phyloP scores from a whole-genome alignment of 2,888 invertebrate species.

The Odontomyia ornata region DNA sequence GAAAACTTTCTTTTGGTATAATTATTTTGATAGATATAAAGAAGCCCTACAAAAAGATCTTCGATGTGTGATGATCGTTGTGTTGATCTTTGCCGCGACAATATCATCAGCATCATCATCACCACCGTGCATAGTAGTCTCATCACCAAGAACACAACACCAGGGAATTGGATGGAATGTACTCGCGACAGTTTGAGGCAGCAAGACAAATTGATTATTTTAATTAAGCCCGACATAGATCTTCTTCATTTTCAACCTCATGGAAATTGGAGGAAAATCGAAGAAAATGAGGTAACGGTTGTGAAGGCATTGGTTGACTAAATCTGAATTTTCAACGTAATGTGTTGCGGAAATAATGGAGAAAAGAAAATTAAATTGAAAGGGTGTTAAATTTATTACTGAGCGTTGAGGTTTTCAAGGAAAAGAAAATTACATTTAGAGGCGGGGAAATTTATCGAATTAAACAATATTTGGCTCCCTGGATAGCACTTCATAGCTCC shows the following conservation, averaged over 20 bases:
- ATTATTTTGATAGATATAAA: no score
- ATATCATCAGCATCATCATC: neutral
- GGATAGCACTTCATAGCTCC: no score
- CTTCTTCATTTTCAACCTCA: conserved; percentile 34
- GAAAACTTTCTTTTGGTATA: neutral
- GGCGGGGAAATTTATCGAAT: no score
- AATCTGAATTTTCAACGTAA: no score
- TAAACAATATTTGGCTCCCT: no score
- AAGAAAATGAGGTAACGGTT: neutral
- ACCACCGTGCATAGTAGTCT: neutral
- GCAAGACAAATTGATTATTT: conserved; percentile 48
- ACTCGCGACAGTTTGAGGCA: neutral
- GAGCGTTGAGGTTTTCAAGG: no score
- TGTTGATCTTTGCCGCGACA: conserved; percentile 12
- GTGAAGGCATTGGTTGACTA: no score
- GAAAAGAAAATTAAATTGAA: no score
- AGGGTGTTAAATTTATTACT: no score
- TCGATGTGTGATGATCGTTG: neutral
- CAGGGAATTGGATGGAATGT: conserved; percentile 33
- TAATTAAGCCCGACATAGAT: conserved; percentile 49
- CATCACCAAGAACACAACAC: neutral
- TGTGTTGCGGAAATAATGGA: no score
- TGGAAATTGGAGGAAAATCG: neutral
- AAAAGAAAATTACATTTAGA: no score
- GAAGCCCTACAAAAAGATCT: neutral